Conservation (phyloP, 2,888 invertebrate genomes). For the Platypus cylindrus region DNA sequence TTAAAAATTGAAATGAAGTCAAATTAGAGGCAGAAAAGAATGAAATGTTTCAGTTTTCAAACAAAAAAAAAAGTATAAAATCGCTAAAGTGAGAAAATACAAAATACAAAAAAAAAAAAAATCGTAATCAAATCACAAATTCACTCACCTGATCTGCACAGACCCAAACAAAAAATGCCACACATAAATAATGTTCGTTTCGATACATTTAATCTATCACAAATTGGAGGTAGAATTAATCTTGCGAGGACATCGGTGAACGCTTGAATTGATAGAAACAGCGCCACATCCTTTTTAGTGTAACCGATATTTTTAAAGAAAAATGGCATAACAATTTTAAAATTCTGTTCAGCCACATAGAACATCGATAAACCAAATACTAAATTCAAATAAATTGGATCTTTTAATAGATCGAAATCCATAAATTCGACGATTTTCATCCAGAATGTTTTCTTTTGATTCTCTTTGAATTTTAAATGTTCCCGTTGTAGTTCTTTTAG, state of each 20-base stretch:
- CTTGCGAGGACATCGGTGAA: conserved; percentile 63
- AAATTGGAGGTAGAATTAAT: conserved; percentile 59
- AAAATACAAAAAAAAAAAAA: background rate
- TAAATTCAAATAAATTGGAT: conserved; percentile 59
- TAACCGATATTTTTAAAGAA: conserved; percentile 27
- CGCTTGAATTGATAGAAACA: conserved; percentile 62
- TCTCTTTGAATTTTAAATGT: conserved; percentile 16
- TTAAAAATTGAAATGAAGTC: too few species aligned
- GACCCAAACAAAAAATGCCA: conserved; percentile 58
- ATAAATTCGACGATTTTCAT: conserved; percentile 45
- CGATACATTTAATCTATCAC: conserved; percentile 49
- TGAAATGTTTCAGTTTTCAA: too few species aligned
- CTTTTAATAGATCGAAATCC: conserved; percentile 59
- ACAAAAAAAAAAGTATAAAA: too few species aligned
- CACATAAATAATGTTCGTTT: conserved; percentile 60
- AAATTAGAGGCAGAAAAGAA: too few species aligned
- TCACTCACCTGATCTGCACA: conserved; percentile 58
- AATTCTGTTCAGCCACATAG: conserved; percentile 64
- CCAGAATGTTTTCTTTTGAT: conserved; percentile 28
- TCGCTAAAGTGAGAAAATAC: too few species aligned
- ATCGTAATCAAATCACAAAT: background rate
- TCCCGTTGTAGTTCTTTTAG: conserved; percentile 24
- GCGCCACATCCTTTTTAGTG: conserved; percentile 54
- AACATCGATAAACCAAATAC: conserved; percentile 59
- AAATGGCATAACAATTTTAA: conserved; percentile 38